phyloP scores from a whole-genome alignment of 2,888 invertebrate species.

The Calliopum simillimum region DNA sequence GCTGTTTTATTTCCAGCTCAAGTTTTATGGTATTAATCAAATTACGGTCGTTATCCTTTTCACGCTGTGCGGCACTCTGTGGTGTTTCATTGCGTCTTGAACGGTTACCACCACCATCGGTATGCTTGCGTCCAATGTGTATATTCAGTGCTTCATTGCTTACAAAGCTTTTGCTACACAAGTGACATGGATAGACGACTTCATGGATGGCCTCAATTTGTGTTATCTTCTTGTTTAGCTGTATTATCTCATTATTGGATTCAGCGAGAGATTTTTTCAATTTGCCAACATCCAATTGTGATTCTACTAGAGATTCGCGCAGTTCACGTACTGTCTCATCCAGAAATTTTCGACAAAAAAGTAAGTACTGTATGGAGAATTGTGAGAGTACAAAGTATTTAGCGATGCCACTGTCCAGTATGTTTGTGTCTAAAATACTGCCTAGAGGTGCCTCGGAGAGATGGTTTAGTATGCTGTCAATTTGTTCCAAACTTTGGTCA shows the following conservation, averaged over 20 bases:
- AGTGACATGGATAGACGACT: conserved; percentile 63
- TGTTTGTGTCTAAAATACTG: conserved; percentile 59
- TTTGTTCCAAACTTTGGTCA: conserved; percentile 62
- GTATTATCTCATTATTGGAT: conserved; percentile 60
- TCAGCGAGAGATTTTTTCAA: conserved; percentile 55
- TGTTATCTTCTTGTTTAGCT: conserved; percentile 62
- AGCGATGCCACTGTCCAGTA: conserved; percentile 65
- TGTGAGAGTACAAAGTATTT: conserved; percentile 65
- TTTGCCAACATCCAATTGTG: conserved; percentile 58
- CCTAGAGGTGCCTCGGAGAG: conserved; percentile 64
- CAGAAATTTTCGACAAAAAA: conserved; percentile 64
- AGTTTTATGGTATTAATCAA: conserved; percentile 74
- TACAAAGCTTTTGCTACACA: conserved; percentile 65
- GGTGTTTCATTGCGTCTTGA: conserved; percentile 36
- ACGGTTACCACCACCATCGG: conserved; percentile 27
- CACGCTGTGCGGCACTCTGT: conserved; percentile 39
- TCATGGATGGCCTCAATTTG: conserved; percentile 63
- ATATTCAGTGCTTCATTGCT: conserved; percentile 65
- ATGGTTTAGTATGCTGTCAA: conserved; percentile 59
- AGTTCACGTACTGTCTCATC: conserved; percentile 61
- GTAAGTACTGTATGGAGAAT: conserved; percentile 62
- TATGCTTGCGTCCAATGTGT: conserved; percentile 62
- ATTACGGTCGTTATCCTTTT: conserved; percentile 63
- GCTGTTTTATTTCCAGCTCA: conserved; percentile 73
- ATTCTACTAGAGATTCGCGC: conserved; percentile 52